These are phyloP conservation scores for Lasioglossum marginatum DNA, from an alignment of 2,888 invertebrate genomes.

Conservation along the genomic window DNA sequence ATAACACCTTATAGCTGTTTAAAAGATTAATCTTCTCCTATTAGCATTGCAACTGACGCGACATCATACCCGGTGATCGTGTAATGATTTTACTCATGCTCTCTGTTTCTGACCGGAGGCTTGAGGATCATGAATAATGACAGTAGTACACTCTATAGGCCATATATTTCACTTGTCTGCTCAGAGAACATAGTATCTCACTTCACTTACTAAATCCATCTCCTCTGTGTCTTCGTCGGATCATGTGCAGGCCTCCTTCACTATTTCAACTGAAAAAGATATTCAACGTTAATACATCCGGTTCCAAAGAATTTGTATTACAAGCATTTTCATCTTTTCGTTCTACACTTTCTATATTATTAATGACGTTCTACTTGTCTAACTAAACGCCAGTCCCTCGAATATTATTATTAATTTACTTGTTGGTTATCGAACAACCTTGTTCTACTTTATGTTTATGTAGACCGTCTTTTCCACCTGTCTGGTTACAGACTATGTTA, in stretches of 20 bases:
- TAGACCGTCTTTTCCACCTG: background rate
- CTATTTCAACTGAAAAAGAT: background rate
- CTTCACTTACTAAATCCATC: background rate
- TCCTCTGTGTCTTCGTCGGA: background rate
- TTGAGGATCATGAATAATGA: slow-evolving; percentile 1
- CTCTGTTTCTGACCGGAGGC: background rate
- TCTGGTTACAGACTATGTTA: background rate
- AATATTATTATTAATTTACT: background rate
- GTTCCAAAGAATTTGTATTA: background rate
- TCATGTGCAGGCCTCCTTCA: background rate
- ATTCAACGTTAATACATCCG: background rate
- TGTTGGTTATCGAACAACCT: background rate
- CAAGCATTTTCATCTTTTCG: background rate
- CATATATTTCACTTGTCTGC: slow-evolving; percentile 3
- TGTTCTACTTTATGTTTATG: background rate
- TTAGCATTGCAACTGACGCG: background rate
- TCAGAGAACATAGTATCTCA: background rate
- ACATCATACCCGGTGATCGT: background rate
- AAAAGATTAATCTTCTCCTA: background rate
- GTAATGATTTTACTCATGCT: background rate
- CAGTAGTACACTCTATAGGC: background rate
- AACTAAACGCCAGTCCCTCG: background rate
- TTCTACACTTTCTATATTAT: background rate
- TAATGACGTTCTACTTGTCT: background rate
- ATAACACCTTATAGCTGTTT: too few species aligned